Evolutionary conservation across 1,140 invertebrate genomes (phyloP), one percentile per base, ranked within the genome.

Genomic region (Camponotus floridanus): DNA sequence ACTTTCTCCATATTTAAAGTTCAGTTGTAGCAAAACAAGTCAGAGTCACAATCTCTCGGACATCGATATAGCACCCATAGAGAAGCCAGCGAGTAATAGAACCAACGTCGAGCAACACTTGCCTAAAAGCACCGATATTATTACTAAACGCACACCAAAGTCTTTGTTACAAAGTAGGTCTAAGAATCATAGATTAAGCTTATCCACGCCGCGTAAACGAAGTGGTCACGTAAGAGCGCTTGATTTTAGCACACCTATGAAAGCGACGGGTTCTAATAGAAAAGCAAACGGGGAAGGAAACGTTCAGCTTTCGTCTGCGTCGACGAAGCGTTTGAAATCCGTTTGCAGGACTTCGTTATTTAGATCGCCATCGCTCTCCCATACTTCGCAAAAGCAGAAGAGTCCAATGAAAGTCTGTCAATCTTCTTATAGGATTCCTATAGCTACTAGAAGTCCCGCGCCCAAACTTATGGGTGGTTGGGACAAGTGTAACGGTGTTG

Each of bases 201-300:
- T 95, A n/a, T 95, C 95, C 0, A 95, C 95, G 0, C 95, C 95
- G 0, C 92, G 95, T 18, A 87, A 93, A 7, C 90, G 92, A 1
- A 94, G 88, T 26, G 93, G 87, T 86, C 95, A 95, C 36, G 91
- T 95, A 31, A 92, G 95, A 31, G 93, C 93, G 0, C 76, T 95
- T 0, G 94, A 95, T 57, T 95, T 95, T 62, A 93, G 87, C 36
- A 95, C 95, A 0, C 95, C 95, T 3, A 88, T 83, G 1, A 95
- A 94, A 61, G 31, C 73, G 0, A 57, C 65, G 0, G 26, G 11
- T 11, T 88, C 61, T 26, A 79, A 78, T 0, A 78, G 70, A 1
- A 91, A 91, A 59, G 74, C 76, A 1, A 76, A 62, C 0, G 78
- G 48, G 7, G 76, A 87, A 3, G 84, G 83, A 6, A 86, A 91